Base-by-base conservation (phyloP, 2,888 invertebrate species). In the Pyrrhia umbra region DNA sequence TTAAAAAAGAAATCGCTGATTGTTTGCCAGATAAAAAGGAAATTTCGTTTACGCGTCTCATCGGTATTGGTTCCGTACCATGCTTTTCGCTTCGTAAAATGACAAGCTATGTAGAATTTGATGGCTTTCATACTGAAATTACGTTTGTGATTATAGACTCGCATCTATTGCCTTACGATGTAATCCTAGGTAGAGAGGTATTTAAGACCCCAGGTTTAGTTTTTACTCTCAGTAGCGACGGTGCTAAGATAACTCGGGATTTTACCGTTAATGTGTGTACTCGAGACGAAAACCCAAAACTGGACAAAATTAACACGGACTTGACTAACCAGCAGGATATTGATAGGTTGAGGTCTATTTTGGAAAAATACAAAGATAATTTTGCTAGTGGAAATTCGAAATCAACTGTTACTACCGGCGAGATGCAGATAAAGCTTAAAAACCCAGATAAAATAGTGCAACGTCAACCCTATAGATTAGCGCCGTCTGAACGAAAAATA, bases 141-240 rank as follows among this genome's bases (percentile, higher is more conserved):
- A 50, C 50, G 9, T 37, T 50, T 2, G 21, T 21, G 1, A 25
- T 46, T 10, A 13, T 16, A 23, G 46, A 46, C 9, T 46, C 46
- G 8, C 43, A 43, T 43, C 13, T 43, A 20, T 9, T 46, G 3
- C 46, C 46, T 21, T n/a, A 46, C 23, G 46, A 46, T 13, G 25
- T 37, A 6, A 37, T 49, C 34, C n/a, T 34, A 21, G 49, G 37
- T n/a, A n/a, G 34, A 9, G 21, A 20, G 6, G 30, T 34, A 15
- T 37, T 50, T 49, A 49, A 49, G 34, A 46, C 42, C 21, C 42
- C 42, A 13, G 27, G 46, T 30, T 47, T 30, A 13, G 27, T 47
- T 47, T 27, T 45, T 43, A 25, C 25, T 25, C 25, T 25, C 6
- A 6, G 25, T 25, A 6, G 3, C 3, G 6, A 2, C 1, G 25